These are phyloP conservation scores for Latrodectus geometricus DNA, from an alignment of 1,140 invertebrate species.

Conservation along the genomic window DNA sequence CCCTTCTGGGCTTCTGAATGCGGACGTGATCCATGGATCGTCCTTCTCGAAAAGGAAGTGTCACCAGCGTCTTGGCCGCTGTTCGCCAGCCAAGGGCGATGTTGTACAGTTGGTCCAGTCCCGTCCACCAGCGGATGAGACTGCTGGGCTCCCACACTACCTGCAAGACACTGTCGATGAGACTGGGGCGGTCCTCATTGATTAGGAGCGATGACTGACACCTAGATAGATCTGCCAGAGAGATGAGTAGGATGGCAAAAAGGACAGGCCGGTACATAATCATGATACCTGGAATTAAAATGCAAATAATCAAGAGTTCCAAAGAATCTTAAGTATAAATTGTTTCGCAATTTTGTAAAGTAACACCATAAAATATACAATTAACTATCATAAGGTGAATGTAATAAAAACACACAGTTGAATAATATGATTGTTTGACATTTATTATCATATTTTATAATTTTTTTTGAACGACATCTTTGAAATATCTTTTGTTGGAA, in stretches of 20 bases:
- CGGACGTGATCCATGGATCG: constrained; percentile 6
- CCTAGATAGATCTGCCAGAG: not conserved
- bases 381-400: too few species aligned
- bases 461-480: too few species aligned
- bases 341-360: too few species aligned
- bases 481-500: too few species aligned
- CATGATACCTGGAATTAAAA: not conserved
- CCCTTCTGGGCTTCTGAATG: constrained; percentile 24
- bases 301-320: too few species aligned
- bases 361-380: too few species aligned
- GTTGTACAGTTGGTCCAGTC: constrained; percentile 43
- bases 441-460: too few species aligned
- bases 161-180: constrained; percentile 31
- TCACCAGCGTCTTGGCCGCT: constrained; percentile 16
- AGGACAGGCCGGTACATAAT: not conserved
- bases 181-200: constrained; percentile 1
- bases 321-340: too few species aligned
- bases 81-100: constrained; percentile 23
- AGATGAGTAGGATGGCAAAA: not conserved
- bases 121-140: constrained; percentile 39
- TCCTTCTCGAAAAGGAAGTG: constrained; percentile 18
- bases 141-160: constrained; percentile 37
- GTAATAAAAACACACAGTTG: too few species aligned
- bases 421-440: too few species aligned
- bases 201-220: not conserved